Percentiles rank a stretch among this genome's conserved stretches.
Conservation (phyloP, 2,113 vertebrate genomes). For the Aegithalos caudatus region DNA sequence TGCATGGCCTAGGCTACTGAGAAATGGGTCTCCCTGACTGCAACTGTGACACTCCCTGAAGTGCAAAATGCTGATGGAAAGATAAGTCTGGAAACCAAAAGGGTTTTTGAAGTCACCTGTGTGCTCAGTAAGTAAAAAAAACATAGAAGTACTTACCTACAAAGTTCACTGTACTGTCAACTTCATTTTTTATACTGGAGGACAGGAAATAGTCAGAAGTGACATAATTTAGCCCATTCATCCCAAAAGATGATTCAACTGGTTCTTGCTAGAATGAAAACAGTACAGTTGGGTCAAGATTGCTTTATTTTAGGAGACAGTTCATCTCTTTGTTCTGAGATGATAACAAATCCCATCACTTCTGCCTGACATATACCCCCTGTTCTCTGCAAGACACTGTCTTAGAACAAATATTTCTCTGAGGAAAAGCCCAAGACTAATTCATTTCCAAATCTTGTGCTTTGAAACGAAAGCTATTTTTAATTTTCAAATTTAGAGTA, state of each 20-base stretch:
- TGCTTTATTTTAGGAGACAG: slow-evolving; percentile 12
- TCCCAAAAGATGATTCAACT: slow-evolving; percentile 77
- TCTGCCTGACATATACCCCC: background rate
- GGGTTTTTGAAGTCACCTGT: background rate
- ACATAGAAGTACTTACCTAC: slow-evolving; percentile 72
- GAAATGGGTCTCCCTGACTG: background rate
- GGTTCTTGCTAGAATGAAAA: slow-evolving; percentile 81
- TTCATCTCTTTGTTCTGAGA: background rate
- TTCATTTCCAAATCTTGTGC: background rate
- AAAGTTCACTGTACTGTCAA: slow-evolving; percentile 82
- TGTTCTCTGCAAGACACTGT: background rate
- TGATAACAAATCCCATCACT: background rate
- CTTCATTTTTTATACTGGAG: slow-evolving; percentile 79
- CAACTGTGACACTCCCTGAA: background rate
- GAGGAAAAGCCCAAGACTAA: background rate
- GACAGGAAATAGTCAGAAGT: slow-evolving; percentile 74
- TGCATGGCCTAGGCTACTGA: background rate
- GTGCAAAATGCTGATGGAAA: background rate
- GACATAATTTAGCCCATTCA: slow-evolving; percentile 76
- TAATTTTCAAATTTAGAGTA: background rate
- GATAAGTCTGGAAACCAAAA: background rate
- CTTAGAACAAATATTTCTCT: background rate
- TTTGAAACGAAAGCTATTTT: background rate
- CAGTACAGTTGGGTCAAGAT: slow-evolving; percentile 27
- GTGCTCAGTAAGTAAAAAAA: background rate